Conservation (phyloP, 1,140 invertebrate species). For the Apis dorsata region DNA sequence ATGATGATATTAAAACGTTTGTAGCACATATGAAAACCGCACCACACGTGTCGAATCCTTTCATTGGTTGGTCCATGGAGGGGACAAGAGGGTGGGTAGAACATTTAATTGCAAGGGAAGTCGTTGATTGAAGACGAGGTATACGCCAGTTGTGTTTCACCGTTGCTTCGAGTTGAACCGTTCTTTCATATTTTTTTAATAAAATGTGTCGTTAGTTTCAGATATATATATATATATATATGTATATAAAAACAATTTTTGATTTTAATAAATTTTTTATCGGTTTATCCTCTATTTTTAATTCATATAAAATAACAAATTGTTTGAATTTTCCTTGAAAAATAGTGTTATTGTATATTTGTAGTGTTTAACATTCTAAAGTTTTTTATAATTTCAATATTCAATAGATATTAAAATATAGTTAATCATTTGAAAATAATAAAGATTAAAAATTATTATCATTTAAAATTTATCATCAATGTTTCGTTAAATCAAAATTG, state of each 20-base stretch:
- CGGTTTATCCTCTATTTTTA: neutral
- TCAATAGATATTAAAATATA: neutral
- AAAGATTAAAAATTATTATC: neutral
- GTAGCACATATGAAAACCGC: conserved; percentile 3
- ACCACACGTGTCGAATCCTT: conserved; percentile 46
- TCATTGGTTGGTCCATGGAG: conserved; percentile 30
- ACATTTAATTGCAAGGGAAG: conserved; percentile 69
- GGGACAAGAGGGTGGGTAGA: conserved; percentile 61
- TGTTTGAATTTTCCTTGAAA: neutral
- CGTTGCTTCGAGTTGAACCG: conserved; percentile 34
- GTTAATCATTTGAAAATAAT: neutral
- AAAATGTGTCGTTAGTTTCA: neutral
- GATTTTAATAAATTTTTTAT: neutral
- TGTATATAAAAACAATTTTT: neutral
- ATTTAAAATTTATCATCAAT: neutral
- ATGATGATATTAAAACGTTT: conserved; percentile 27
- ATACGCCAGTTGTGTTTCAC: conserved; percentile 50
- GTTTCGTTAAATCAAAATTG: neutral
- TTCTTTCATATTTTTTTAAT: neutral
- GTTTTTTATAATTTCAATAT: neutral
- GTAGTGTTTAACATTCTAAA: neutral
- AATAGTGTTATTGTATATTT: neutral
- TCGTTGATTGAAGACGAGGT: conserved; percentile 66
- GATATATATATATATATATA: no score
- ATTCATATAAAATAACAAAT: neutral